Conservation (phyloP, 2,113 vertebrate species). For the Cyanoliseus patagonus region DNA sequence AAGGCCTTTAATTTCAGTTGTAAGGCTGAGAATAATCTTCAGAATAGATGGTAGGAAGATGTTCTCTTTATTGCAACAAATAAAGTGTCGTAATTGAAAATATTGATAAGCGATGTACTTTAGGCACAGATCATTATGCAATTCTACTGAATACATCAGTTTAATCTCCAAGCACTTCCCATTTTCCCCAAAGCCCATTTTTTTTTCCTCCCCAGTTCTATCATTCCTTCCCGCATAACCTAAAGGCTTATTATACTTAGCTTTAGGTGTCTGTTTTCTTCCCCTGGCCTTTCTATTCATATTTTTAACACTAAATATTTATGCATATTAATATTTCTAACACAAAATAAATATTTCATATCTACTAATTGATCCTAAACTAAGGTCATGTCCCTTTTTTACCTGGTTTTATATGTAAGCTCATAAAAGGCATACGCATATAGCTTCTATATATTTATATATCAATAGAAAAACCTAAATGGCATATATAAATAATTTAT, state of each 20-base stretch:
- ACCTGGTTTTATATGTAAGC: neutral
- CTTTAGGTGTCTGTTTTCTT: neutral
- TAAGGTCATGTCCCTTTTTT: neutral
- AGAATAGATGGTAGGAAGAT: constrained; percentile 37
- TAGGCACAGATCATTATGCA: neutral
- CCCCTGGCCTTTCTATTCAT: neutral
- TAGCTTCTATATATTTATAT: neutral
- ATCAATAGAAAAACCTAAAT: neutral
- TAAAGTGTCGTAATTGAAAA: constrained; percentile 48
- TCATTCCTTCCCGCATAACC: neutral
- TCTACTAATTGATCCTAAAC: neutral
- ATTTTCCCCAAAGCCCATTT: neutral
- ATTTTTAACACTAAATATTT: neutral
- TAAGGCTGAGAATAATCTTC: neutral
- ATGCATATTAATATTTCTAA: neutral
- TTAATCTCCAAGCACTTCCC: neutral
- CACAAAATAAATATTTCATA: neutral
- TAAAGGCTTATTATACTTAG: neutral
- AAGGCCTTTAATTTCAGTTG: constrained; percentile 50
- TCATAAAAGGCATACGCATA: neutral
- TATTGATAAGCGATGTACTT: constrained; percentile 19
- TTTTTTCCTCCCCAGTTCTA: neutral
- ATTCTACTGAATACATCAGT: neutral
- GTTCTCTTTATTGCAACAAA: constrained; percentile 11
- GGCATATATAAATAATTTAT: neutral